Evolutionary conservation across 2,888 invertebrate genomes (phyloP), one percentile per base, ranked within the genome.

Genomic region (Epirrita christyi): DNA sequence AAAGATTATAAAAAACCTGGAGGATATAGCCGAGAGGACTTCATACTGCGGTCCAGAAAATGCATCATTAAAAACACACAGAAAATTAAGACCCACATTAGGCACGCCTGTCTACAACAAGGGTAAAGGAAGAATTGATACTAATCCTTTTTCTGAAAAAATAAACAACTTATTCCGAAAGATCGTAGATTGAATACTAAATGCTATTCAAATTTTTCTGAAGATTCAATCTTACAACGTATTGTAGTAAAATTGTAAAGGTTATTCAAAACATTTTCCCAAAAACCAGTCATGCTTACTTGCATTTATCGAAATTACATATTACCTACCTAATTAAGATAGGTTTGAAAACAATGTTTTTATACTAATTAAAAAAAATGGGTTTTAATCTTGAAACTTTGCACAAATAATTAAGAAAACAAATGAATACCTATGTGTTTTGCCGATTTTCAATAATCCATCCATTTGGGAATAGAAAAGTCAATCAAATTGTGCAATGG

Each of bases 31-130:
- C 21, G 55, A 6, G 71, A 66, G 44, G 53, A 63, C 63, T 55
- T 68, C 29, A 65, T 63, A 36, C 58, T 56, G 11, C 55, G 46
- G 43, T 64, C 58, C 11, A 64, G 55, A 13, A 75, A 54, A 58
- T 58, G 73, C n/a, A 68, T 55, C 14, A 71, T 8, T 27, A 74
- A 47, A 40, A 73, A 40, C 27, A 70, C 55, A 57, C 66, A 52
- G 38, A 75, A 55, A 43, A 65, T 59, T 15, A 57, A 21, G 21
- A 73, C 13, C 76, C 73, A 78, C 80, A 81, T 79, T 10, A 14
- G 46, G 59, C 46, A 13, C 46, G 59, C 46, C 47, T 43, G 40
- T 42, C 48, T 58, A 43, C 27, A 67, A 62, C 64, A 48, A 65
- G 52, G 28, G 45, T 40, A 34, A 42, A 52, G 32, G 32, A 41